Evolutionary conservation across 2,113 vertebrate genomes (phyloP).

Genomic region (Sciurus niger): DNA sequence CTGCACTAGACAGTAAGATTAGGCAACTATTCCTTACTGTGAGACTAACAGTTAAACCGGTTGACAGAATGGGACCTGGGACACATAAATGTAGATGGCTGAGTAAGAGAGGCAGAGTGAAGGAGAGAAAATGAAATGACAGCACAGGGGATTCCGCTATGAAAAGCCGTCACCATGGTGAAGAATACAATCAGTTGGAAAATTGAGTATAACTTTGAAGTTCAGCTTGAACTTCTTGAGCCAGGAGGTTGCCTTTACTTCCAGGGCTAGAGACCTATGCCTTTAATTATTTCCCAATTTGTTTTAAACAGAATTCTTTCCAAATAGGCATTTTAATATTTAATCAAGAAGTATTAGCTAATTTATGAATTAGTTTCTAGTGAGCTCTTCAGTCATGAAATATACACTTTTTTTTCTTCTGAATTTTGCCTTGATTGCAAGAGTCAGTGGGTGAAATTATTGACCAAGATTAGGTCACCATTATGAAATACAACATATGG

Average conservation of each 20-base stretch:
- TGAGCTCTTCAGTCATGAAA: neutral
- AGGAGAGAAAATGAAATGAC: neutral
- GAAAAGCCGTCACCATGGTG: too few species aligned
- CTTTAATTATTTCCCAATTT: neutral
- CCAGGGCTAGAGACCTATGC: neutral
- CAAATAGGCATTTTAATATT: neutral
- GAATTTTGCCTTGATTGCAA: neutral
- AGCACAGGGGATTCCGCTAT: neutral
- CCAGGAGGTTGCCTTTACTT: neutral
- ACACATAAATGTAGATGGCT: neutral
- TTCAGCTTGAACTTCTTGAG: slow-evolving; percentile 21
- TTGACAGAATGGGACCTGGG: neutral
- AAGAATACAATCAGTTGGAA: neutral
- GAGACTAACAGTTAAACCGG: neutral
- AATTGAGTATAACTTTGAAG: slow-evolving; percentile 1
- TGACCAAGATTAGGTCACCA: neutral
- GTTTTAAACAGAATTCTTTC: neutral
- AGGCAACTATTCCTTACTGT: neutral
- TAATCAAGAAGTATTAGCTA: neutral
- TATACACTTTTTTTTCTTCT: neutral
- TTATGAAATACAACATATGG: slow-evolving; percentile 51
- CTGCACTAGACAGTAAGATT: neutral
- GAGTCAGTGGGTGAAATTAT: slow-evolving; percentile 13
- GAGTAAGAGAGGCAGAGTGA: neutral
- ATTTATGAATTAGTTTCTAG: neutral